These are phyloP conservation scores for Cercopithecus mona DNA, from an alignment of 2,113 vertebrate genomes.

Conservation along the genomic window DNA sequence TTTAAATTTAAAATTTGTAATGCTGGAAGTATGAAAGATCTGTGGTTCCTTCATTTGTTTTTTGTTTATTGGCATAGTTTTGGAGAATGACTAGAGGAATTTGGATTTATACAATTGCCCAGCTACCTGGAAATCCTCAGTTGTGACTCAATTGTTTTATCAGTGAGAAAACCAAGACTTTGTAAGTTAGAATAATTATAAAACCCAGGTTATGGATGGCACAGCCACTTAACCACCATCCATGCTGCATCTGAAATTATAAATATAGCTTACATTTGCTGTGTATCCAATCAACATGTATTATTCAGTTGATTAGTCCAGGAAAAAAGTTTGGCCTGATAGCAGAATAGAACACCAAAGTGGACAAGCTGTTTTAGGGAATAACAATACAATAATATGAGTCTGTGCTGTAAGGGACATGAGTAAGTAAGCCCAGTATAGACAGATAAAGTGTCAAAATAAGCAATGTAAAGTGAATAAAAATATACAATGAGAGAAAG, in stretches of 20 bases:
- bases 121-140: background rate
- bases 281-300: background rate
- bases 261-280: background rate
- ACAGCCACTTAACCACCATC: background rate
- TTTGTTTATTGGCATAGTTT: background rate
- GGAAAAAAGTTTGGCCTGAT: background rate
- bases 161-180: background rate
- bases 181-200: background rate
- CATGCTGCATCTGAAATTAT: background rate
- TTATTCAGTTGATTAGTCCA: background rate
- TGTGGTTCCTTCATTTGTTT: background rate
- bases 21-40: background rate
- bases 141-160: background rate
- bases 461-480: background rate
- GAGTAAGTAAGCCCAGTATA: background rate
- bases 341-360: background rate
- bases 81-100: background rate
- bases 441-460: background rate
- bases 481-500: background rate
- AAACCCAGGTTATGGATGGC: background rate
- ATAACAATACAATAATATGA: background rate
- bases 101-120: background rate
- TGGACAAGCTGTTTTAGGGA: background rate
- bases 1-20: background rate
- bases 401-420: background rate